These are phyloP conservation scores for Euborellia annulipes DNA, from an alignment of 1,140 invertebrate genomes.

Conservation along the genomic window DNA sequence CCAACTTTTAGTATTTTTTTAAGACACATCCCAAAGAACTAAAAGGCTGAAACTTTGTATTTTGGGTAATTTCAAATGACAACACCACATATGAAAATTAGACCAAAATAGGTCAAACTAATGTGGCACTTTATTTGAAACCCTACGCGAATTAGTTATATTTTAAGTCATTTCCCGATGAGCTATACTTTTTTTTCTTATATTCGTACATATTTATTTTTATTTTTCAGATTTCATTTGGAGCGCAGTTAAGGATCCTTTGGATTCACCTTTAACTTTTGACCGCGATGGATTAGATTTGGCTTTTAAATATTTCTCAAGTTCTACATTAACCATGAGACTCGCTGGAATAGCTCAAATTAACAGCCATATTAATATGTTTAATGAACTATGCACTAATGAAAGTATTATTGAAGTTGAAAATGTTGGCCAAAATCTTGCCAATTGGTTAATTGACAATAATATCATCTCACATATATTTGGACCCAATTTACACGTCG, in stretches of 20 bases:
- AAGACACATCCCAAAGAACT: too few relatives aligned
- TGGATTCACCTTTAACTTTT: conserved; percentile 70
- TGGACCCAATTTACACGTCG: conserved; percentile 89
- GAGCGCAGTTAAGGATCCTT: conserved; percentile 80
- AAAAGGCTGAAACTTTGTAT: too few relatives aligned
- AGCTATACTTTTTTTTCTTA: too few relatives aligned
- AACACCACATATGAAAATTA: too few relatives aligned
- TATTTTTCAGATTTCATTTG: conserved; percentile 67
- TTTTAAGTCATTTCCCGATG: too few relatives aligned
- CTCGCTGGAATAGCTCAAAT: conserved; percentile 85
- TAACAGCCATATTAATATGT: conserved; percentile 79
- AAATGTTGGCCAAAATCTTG: conserved; percentile 63
- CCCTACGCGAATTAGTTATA: too few relatives aligned
- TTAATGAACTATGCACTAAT: conserved; percentile 76
- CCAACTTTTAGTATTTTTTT: too few relatives aligned
- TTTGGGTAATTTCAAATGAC: too few relatives aligned
- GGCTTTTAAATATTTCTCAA: conserved; percentile 90
- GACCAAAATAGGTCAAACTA: too few relatives aligned
- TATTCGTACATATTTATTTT: neutral
- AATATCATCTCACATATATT: conserved; percentile 90
- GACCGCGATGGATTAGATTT: conserved; percentile 78
- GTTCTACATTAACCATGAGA: conserved; percentile 81
- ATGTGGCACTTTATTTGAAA: too few relatives aligned
- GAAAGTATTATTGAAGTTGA: conserved; percentile 72
- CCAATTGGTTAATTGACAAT: conserved; percentile 75